A percentile compares a stretch with the other conserved stretches of the same genome.
Evolutionary conservation across 2,113 vertebrate species (phyloP).

Genomic region (Zosterops hypoxanthus): DNA sequence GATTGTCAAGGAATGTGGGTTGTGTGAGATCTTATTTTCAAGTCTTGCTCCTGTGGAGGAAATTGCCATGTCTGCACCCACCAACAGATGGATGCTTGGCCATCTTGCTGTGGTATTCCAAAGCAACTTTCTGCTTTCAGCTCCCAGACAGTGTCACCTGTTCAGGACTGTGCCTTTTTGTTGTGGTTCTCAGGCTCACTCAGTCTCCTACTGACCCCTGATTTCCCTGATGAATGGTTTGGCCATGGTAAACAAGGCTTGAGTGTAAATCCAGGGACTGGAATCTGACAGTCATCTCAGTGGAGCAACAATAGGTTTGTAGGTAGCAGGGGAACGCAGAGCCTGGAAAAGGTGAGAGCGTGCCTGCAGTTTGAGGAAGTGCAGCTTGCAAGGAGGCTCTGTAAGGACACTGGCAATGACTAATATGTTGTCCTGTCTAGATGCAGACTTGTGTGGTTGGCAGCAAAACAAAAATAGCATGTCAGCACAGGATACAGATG

Average conservation of each 20-base stretch:
- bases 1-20: neutral
- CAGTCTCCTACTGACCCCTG: neutral
- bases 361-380: neutral
- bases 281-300: neutral
- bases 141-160: neutral
- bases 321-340: neutral
- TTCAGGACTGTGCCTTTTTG: neutral
- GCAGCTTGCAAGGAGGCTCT: neutral
- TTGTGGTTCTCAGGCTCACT: neutral
- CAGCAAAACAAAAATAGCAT: constrained; percentile 42
- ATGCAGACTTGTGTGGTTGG: constrained; percentile 6
- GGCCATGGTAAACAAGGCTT: neutral
- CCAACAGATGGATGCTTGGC: neutral
- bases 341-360: neutral
- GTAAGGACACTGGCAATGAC: neutral
- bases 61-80: neutral
- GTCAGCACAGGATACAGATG: constrained; percentile 67
- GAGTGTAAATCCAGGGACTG: neutral
- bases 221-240: neutral
- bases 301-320: neutral
- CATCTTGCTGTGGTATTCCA: fast-evolving
- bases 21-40: neutral
- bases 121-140: neutral
- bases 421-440: neutral
- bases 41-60: neutral